Evolutionary conservation across 2,888 invertebrate species (phyloP), one percentile per base, ranked within the genome.

Genomic region (Stenoptilia bipunctidactyla): DNA sequence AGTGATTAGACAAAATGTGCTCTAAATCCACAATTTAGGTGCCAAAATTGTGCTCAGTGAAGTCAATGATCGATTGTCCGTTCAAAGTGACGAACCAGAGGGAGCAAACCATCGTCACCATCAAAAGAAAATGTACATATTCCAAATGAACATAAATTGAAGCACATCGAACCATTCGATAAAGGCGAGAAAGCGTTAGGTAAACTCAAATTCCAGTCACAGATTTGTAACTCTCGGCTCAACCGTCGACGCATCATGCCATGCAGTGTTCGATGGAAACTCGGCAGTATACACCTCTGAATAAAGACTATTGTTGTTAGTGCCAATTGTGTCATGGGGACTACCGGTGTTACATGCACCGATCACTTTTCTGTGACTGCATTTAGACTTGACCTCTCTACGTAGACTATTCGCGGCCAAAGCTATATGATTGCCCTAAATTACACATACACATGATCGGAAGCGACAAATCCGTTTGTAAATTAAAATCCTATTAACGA

Each of bases 131-230:
- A 39, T 36, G 34, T 39, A 45, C 38, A 46, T 20, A 40, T 34
- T 40, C 15, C 50, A 55, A 51, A 51, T 59, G 51, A 66, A 71
- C 67, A 72, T 63, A 61, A 63, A 71, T 63, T 58, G 51, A 76
- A 79, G 79, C 80, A 82, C 83, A 85, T 75, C 69, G 74, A 84
- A 76, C 74, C 77, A 76, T 75, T 68, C 66, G 71, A 65, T 70
- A 67, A 57, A 73, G 71, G 76, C 72, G 65, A 66, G 62, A 70
- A 75, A 79, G 75, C 77, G 63, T 62, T 68, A 75, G 73, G 73
- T 75, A 66, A 40, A 63, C 64, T 71, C 66, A 69, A 77, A 74
- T 67, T 66, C 70, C 76, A 80, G 77, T 80, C 79, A 79, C 80
- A 80, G 76, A 63, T 58, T 15, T 13, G 12, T 1, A 35, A 34